Percentiles rank a stretch among this genome's conserved stretches.
Conservation (phyloP, 2,797 vertebrate genomes). For the Neosilurus mollespiculum region DNA sequence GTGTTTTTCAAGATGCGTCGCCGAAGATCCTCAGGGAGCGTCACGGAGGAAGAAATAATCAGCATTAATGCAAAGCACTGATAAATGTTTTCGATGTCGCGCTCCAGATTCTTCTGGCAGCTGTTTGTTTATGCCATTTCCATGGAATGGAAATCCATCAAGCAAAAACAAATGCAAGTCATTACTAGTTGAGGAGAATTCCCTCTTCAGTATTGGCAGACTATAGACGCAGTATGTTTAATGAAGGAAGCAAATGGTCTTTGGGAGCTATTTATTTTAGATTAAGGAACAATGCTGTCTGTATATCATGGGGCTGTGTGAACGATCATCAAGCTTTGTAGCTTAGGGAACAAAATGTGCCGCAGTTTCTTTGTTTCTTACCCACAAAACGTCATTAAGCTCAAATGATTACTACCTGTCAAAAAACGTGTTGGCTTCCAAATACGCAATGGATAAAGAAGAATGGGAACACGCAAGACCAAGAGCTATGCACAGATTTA, state of each 20-base stretch:
- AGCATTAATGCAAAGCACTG: slow-evolving; percentile 66
- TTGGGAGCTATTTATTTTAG: slow-evolving; percentile 52
- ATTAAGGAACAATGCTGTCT: slow-evolving; percentile 45
- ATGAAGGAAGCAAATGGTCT: slow-evolving; percentile 53
- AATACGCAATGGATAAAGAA: slow-evolving; percentile 10
- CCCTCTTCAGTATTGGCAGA: slow-evolving; percentile 30
- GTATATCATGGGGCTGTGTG: slow-evolving; percentile 40
- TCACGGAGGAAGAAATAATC: slow-evolving; percentile 60
- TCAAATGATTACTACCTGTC: slow-evolving; percentile 29
- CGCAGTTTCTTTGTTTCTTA: too few relatives aligned
- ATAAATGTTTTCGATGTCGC: slow-evolving; percentile 60
- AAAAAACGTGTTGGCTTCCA: slow-evolving; percentile 19
- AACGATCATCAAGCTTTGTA: slow-evolving; percentile 46
- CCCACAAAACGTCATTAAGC: slow-evolving; percentile 36
- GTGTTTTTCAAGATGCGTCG: slow-evolving; percentile 60
- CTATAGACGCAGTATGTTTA: slow-evolving; percentile 43
- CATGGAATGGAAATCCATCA: slow-evolving; percentile 64
- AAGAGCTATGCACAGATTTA: not conserved
- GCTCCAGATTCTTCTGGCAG: slow-evolving; percentile 58
- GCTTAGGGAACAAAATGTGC: slow-evolving; percentile 21
- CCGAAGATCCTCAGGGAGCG: slow-evolving; percentile 57
- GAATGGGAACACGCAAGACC: not conserved
- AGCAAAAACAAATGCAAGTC: slow-evolving; percentile 56
- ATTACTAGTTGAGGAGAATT: slow-evolving; percentile 58
- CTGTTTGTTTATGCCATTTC: slow-evolving; percentile 67